phyloP scores from a whole-genome alignment of 2,113 vertebrate genomes.

The Labeo rohita region DNA sequence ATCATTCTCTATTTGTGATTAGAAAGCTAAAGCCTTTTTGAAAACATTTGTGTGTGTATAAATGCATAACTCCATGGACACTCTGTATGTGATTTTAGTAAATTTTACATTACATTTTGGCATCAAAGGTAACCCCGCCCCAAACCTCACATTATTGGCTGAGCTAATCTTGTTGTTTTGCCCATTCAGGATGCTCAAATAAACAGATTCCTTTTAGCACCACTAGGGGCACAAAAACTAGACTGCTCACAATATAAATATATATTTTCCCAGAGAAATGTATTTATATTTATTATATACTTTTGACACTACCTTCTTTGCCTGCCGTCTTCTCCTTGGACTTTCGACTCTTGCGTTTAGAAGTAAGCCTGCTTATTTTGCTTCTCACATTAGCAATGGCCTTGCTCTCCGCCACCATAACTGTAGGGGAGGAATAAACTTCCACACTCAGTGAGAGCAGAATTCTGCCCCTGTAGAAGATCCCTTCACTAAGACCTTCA shows the following conservation, averaged over 20 bases:
- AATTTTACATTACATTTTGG: neutral
- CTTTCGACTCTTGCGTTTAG: conserved; percentile 84
- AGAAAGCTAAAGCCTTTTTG: neutral
- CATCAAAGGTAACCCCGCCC: neutral
- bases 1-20: neutral
- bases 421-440: conserved; percentile 76
- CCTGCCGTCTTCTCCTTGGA: conserved; percentile 74
- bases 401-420: conserved; percentile 66
- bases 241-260: too few relatives aligned
- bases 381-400: conserved; percentile 66
- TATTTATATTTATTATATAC: too few relatives aligned
- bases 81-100: neutral
- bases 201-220: neutral
- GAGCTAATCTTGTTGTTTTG: neutral
- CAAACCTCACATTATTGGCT: neutral
- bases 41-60: neutral
- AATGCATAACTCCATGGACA: neutral
- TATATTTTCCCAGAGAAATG: too few relatives aligned
- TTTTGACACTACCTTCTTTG: conserved; percentile 29
- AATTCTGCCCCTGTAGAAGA: conserved; percentile 87
- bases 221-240: neutral
- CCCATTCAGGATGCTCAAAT: neutral
- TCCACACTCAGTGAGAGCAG: conserved; percentile 83
- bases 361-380: conserved; percentile 73
- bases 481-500: conserved; percentile 84